phyloP scores from a whole-genome alignment of 2,888 invertebrate species.

The Monoplex corrugatus region DNA sequence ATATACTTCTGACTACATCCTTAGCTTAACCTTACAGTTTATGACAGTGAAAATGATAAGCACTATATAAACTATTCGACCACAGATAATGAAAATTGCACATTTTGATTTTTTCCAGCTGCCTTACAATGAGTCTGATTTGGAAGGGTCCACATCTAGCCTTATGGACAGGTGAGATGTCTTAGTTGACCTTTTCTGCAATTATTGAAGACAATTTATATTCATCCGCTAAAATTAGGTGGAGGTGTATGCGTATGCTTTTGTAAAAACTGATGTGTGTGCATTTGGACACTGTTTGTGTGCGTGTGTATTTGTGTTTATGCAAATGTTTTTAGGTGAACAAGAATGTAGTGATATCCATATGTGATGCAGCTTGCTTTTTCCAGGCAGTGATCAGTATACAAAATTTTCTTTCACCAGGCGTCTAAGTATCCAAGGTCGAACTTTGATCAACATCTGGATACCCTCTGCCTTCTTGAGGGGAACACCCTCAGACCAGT shows the following conservation, averaged over 20 bases:
- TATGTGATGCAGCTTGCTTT: neutral
- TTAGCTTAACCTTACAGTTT: no score
- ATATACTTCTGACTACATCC: no score
- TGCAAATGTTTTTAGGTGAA: neutral
- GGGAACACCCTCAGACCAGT: slow-evolving; percentile 87
- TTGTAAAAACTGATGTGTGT: neutral
- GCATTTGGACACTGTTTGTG: no score
- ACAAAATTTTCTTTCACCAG: neutral
- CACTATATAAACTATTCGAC: no score
- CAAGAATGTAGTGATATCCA: neutral
- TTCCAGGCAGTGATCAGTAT: no score
- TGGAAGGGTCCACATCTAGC: neutral
- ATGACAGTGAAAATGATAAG: no score
- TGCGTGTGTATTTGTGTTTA: no score
- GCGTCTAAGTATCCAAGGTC: slow-evolving; percentile 59
- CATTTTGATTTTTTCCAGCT: slow-evolving; percentile 37
- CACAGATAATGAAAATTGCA: neutral
- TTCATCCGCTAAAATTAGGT: no score
- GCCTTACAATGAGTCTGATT: slow-evolving; percentile 11
- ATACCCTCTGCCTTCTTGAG: slow-evolving; percentile 93
- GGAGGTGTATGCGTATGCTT: no score
- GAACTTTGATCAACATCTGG: slow-evolving; percentile 88
- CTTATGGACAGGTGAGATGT: slow-evolving; percentile 13
- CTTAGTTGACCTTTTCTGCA: no score
- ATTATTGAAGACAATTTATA: no score